Conservation (phyloP, 1,140 invertebrate species). For the Epicauta chinensis region DNA sequence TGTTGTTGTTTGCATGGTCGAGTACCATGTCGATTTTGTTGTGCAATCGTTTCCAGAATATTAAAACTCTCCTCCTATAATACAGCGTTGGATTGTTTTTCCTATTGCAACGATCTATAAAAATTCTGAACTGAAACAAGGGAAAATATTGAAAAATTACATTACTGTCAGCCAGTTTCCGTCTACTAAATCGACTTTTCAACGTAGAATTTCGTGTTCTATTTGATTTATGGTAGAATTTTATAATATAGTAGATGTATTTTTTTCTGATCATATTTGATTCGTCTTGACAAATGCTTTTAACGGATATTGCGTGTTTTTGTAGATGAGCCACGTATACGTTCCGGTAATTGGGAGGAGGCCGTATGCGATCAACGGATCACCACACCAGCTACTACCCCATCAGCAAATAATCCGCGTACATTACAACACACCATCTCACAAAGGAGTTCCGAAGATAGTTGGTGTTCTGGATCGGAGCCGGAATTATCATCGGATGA, state of each 20-base stretch:
- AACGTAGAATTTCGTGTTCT: too few species aligned
- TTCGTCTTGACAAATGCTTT: too few species aligned
- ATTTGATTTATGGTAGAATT: too few species aligned
- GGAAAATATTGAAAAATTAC: too few species aligned
- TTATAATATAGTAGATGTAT: too few species aligned
- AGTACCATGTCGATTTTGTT: conserved; percentile 7
- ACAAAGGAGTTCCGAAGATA: conserved; percentile 50
- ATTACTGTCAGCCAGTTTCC: too few species aligned
- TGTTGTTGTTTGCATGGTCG: neutral
- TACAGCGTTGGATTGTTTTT: conserved; percentile 3
- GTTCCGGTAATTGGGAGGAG: conserved; percentile 54
- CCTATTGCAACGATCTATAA: too few species aligned
- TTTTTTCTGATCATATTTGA: too few species aligned
- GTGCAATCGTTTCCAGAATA: conserved; percentile 11
- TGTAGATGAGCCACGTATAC: conserved; percentile 53
- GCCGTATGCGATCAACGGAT: conserved; percentile 45
- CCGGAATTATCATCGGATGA: conserved; percentile 56
- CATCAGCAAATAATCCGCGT: conserved; percentile 30
- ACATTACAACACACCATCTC: conserved; percentile 45
- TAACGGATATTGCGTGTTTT: too few species aligned
- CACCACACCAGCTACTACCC: conserved; percentile 32
- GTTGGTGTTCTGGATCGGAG: conserved; percentile 56
- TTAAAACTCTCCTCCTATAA: neutral
- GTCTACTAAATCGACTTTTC: conserved; percentile 1
- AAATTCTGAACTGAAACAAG: too few species aligned